phyloP scores from a whole-genome alignment of 2,888 invertebrate species.

The Bellardia bayeri region DNA sequence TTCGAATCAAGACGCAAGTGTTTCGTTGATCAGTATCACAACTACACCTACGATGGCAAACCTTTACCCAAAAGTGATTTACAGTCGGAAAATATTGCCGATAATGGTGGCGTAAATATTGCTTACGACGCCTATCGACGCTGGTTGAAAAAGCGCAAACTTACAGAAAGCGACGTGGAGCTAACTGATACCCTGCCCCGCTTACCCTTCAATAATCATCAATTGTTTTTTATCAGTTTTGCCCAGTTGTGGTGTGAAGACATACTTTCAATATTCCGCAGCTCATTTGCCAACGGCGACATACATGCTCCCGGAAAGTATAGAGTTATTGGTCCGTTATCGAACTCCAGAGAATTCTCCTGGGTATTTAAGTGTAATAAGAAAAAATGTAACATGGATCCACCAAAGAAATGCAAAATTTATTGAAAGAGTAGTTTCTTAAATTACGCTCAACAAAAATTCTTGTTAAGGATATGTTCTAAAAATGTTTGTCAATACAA shows the following conservation, averaged over 20 bases:
- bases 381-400: conserved; percentile 80
- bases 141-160: conserved; percentile 77
- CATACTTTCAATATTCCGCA: conserved; percentile 75
- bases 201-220: conserved; percentile 76
- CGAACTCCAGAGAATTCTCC: conserved; percentile 82
- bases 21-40: conserved; percentile 81
- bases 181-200: conserved; percentile 72
- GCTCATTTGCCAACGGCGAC: conserved; percentile 72
- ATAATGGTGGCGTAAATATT: conserved; percentile 81
- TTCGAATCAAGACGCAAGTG: conserved; percentile 80
- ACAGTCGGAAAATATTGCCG: conserved; percentile 82
- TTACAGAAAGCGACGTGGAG: conserved; percentile 63
- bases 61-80: conserved; percentile 74
- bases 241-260: conserved; percentile 82
- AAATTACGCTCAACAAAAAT: too few relatives aligned
- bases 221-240: conserved; percentile 80
- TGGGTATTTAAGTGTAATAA: conserved; percentile 80
- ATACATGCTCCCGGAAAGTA: conserved; percentile 78
- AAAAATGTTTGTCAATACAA: too few relatives aligned
- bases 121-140: conserved; percentile 80
- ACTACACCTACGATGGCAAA: conserved; percentile 76
- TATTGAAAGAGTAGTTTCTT: conserved; percentile 74
- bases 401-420: conserved; percentile 80
- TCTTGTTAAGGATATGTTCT: too few relatives aligned
- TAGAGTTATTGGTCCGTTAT: conserved; percentile 80